These are phyloP conservation scores for Tigriopus japonicus DNA, from an alignment of 1,140 invertebrate species.

Conservation along the genomic window DNA sequence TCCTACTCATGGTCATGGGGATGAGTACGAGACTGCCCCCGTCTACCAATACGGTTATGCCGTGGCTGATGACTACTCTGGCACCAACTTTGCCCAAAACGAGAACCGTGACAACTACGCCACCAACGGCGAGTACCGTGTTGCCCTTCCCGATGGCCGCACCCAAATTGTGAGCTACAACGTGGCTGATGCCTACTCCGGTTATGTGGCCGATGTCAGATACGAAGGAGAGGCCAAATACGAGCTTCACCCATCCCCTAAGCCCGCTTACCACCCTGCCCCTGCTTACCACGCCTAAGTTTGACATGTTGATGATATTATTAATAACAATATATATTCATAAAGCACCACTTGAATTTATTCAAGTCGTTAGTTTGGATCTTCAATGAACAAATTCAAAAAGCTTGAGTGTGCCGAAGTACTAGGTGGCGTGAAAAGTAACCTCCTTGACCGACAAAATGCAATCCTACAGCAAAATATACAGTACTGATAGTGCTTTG, in stretches of 20 bases:
- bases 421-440: too few relatives aligned
- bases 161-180: slow-evolving; percentile 10
- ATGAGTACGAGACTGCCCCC: neutral
- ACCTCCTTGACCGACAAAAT: too few relatives aligned
- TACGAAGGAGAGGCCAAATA: slow-evolving; percentile 14
- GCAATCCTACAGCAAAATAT: too few relatives aligned
- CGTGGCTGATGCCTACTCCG: neutral
- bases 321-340: neutral
- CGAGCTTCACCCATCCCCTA: neutral
- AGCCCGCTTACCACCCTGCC: neutral
- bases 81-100: slow-evolving; percentile 10
- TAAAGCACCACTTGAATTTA: too few relatives aligned
- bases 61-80: slow-evolving; percentile 14
- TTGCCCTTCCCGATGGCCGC: slow-evolving; percentile 11
- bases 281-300: neutral
- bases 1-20: neutral
- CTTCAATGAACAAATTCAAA: too few relatives aligned
- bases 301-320: neutral
- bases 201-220: slow-evolving; percentile 13
- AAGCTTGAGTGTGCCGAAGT: too few relatives aligned
- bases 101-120: slow-evolving; percentile 9
- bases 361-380: too few relatives aligned
- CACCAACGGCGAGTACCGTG: neutral
- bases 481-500: too few relatives aligned
- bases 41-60: neutral